Conservation (phyloP, 2,797 vertebrate species). For the Xiphophorus birchmanni region DNA sequence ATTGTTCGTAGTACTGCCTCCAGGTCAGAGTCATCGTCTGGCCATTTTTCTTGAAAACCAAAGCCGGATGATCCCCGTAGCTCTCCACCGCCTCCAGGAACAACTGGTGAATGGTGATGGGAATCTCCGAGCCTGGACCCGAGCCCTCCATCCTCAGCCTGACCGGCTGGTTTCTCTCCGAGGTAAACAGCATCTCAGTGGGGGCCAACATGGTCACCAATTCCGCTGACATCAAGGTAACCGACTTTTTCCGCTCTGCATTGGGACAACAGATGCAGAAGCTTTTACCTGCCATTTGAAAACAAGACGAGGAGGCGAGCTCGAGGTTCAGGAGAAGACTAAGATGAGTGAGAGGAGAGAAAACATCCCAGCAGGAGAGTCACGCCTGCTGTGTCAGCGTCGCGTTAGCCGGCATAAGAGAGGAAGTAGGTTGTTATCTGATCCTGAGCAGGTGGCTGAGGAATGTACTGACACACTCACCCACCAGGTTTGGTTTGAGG, state of each 20-base stretch:
- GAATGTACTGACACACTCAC: not conserved
- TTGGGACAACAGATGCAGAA: slow-evolving; percentile 53
- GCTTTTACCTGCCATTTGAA: slow-evolving; percentile 50
- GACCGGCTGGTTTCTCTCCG: slow-evolving; percentile 67
- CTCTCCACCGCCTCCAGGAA: slow-evolving; percentile 73
- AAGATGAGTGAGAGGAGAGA: not conserved
- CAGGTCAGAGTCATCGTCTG: slow-evolving; percentile 73
- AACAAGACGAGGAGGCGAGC: not conserved
- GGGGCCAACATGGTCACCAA: slow-evolving; percentile 54
- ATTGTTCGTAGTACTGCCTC: slow-evolving; percentile 78
- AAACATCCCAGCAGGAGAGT: slow-evolving; percentile 11
- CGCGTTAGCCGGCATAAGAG: not conserved
- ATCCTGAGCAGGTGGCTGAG: slow-evolving; percentile 33
- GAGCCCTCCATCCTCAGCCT: slow-evolving; percentile 75
- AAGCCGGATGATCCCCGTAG: slow-evolving; percentile 66
- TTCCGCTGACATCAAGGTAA: slow-evolving; percentile 17
- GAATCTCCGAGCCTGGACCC: slow-evolving; percentile 66
- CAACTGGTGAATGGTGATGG: slow-evolving; percentile 81
- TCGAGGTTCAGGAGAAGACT: not conserved
- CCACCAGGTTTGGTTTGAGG: slow-evolving; percentile 23
- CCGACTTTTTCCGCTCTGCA: slow-evolving; percentile 36
- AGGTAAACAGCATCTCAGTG: slow-evolving; percentile 73
- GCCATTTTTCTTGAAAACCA: slow-evolving; percentile 68
- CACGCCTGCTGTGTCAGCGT: not conserved
- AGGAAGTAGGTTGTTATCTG: slow-evolving; percentile 29